Evolutionary conservation across 2,888 invertebrate species (phyloP).

Genomic region (Heteropelma amictum): DNA sequence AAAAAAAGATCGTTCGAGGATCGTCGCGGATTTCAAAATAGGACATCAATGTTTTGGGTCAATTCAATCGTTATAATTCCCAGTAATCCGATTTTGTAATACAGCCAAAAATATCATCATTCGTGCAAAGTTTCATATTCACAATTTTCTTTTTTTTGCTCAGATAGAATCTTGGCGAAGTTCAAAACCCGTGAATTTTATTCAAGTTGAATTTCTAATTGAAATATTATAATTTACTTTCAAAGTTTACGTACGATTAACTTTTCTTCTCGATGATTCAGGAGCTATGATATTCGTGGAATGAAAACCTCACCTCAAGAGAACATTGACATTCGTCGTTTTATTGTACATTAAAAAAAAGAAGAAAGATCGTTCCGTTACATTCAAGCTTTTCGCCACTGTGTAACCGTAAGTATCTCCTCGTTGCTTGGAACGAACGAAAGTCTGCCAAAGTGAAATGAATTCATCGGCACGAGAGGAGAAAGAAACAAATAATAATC

Average conservation of each 20-base stretch:
- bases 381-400: conserved; percentile 30
- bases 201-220: no score
- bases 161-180: no score
- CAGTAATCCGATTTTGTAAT: no score
- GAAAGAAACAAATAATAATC: conserved; percentile 2
- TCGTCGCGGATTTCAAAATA: no score
- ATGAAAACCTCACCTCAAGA: conserved; percentile 7
- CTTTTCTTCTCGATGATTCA: not conserved
- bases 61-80: no score
- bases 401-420: conserved; percentile 25
- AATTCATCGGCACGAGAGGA: conserved; percentile 29
- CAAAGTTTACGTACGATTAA: not conserved
- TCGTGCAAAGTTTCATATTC: no score
- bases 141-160: no score
- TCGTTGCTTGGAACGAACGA: conserved; percentile 21
- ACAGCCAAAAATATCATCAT: no score
- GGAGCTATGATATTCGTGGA: not conserved
- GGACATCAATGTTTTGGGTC: no score
- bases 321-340: conserved; percentile 29
- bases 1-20: not conserved
- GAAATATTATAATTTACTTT: not conserved
- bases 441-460: not conserved
- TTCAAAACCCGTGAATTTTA: no score
- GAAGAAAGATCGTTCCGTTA: not conserved
- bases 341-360: conserved; percentile 42